Evolutionary conservation across 2,888 invertebrate genomes (phyloP).

Genomic region (Chloromyia formosa): DNA sequence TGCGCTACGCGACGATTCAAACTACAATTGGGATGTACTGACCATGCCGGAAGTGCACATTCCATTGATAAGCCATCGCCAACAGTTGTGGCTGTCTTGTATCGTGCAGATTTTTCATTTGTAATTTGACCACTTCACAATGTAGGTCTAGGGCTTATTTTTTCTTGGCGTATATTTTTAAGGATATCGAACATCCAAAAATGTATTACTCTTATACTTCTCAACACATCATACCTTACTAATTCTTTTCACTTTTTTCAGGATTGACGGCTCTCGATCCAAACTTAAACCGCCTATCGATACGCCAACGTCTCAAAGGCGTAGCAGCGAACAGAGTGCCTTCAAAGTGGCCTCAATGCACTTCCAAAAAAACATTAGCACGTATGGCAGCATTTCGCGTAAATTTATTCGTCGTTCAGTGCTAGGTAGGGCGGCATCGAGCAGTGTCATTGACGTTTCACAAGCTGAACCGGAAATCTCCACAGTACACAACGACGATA

Average conservation of each 20-base stretch:
- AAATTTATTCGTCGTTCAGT: constrained; percentile 29
- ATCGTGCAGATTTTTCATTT: no score
- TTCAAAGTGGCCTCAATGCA: not conserved
- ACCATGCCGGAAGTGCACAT: no score
- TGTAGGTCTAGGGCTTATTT: no score
- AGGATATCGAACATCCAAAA: no score
- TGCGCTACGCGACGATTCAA: no score
- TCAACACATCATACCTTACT: no score
- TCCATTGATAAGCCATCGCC: no score
- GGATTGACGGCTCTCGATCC: constrained; percentile 33
- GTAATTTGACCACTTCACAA: no score
- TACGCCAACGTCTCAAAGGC: not conserved
- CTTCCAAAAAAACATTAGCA: constrained; percentile 12
- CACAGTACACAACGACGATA: not conserved
- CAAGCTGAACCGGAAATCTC: not conserved
- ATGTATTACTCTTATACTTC: no score
- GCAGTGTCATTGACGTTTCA: constrained; percentile 31
- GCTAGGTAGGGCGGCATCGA: constrained; percentile 9
- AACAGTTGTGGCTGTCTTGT: no score
- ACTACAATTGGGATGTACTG: no score
- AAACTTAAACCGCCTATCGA: not conserved
- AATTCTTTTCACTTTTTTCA: not conserved
- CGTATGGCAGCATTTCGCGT: constrained; percentile 31
- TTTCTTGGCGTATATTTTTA: no score
- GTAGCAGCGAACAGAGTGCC: not conserved